Conservation (phyloP, 2,113 vertebrate genomes). For the Oryzias javanicus region DNA sequence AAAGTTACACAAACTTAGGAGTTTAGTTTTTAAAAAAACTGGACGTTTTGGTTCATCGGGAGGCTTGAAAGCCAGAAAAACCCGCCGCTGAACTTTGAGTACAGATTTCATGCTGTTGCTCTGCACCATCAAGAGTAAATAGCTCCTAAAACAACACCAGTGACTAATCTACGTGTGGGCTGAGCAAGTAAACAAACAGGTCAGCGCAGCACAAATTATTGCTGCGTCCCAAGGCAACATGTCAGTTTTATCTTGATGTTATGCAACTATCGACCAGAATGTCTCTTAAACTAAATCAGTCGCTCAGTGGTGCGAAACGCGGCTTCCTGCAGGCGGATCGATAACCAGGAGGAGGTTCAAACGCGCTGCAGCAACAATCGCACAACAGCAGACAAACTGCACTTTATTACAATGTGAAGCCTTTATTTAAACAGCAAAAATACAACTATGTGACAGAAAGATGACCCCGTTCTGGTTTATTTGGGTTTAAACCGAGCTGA, state of each 20-base stretch:
- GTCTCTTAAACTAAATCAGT: constrained; percentile 32
- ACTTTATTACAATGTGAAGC: no score
- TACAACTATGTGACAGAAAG: no score
- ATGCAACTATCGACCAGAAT: constrained; percentile 53
- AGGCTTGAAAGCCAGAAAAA: constrained; percentile 50
- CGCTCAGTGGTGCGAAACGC: constrained; percentile 41
- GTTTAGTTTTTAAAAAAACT: no score
- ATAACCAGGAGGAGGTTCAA: constrained; percentile 32
- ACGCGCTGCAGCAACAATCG: constrained; percentile 21
- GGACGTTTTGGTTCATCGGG: no score
- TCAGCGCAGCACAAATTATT: constrained; percentile 65
- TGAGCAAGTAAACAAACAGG: constrained; percentile 66
- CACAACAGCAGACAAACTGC: constrained; percentile 8
- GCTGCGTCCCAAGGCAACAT: constrained; percentile 60
- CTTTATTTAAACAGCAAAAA: no score
- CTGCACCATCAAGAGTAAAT: constrained; percentile 53
- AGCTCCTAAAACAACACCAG: constrained; percentile 66
- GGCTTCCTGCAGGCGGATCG: constrained; percentile 40
- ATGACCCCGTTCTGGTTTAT: no score
- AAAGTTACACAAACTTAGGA: no score
- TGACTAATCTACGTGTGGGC: constrained; percentile 66
- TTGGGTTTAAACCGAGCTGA: no score
- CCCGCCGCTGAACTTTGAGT: constrained; percentile 66
- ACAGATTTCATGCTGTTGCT: constrained; percentile 71
- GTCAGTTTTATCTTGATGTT: constrained; percentile 65